Percentiles rank a stretch among this genome's conserved stretches.
Evolutionary conservation across 2,888 invertebrate genomes (phyloP).

Genomic region (Eilema depressum): DNA sequence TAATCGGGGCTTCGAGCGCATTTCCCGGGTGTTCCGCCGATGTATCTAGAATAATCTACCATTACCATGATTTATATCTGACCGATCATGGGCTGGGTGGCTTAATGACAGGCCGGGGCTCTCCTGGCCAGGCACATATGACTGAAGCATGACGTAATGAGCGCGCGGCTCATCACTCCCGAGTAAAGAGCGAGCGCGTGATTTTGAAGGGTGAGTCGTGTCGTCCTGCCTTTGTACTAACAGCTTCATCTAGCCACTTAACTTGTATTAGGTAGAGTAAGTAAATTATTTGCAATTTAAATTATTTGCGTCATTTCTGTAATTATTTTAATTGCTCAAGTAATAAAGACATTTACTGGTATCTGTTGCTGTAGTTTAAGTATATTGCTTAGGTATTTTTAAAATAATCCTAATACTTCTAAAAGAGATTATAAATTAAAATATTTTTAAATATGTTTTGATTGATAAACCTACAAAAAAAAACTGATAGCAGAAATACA

Average conservation of each 20-base stretch:
- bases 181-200: conserved; percentile 33
- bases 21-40: conserved; percentile 81
- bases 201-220: conserved; percentile 24
- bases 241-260: conserved; percentile 6
- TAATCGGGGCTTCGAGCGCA: conserved; percentile 78
- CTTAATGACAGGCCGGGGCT: conserved; percentile 77
- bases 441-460: background rate
- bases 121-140: conserved; percentile 74
- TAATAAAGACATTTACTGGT: conserved; percentile 36
- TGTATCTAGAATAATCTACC: conserved; percentile 83
- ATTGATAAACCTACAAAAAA: background rate
- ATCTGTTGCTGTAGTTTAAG: conserved; percentile 1
- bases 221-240: conserved; percentile 2
- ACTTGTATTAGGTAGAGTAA: conserved; percentile 28
- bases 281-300: conserved; percentile 49
- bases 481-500: background rate
- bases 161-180: conserved; percentile 54
- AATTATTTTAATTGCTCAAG: conserved; percentile 43
- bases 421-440: background rate
- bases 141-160: conserved; percentile 65
- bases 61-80: conserved; percentile 85
- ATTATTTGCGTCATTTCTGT: conserved; percentile 35
- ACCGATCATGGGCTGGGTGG: conserved; percentile 75
- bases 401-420: too few relatives aligned
- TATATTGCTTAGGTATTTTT: too few relatives aligned